A percentile compares a stretch with the other conserved stretches of the same genome.
Conservation (phyloP, 2,797 vertebrate species). For the Pseudopleuronectes americanus region DNA sequence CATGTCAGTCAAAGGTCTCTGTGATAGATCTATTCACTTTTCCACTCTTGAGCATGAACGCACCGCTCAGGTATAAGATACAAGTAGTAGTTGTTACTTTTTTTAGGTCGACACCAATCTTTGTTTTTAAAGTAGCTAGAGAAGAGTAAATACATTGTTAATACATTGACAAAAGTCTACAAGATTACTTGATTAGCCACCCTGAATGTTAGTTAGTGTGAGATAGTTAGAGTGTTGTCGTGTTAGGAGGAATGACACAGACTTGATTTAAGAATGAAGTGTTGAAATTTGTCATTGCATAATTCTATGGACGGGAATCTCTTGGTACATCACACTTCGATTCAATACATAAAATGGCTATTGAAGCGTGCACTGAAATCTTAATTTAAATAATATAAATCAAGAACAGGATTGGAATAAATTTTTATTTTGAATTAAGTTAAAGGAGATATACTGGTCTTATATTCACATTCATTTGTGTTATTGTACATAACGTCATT, state of each 20-base stretch:
- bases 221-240: not conserved
- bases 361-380: too few species aligned
- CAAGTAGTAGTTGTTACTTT: not conserved
- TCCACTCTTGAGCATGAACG: conserved; percentile 59
- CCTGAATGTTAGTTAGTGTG: not conserved
- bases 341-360: too few species aligned
- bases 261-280: not conserved
- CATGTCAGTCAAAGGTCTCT: conserved; percentile 21
- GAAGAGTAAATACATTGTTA: too few species aligned
- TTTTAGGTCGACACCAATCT: not conserved
- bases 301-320: not conserved
- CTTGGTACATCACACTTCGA: too few species aligned
- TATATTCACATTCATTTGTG: too few species aligned
- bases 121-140: not conserved
- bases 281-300: not conserved
- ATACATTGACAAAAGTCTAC: too few species aligned
- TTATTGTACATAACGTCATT: too few species aligned
- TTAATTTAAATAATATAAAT: too few species aligned
- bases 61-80: conserved; percentile 50
- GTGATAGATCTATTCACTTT: conserved; percentile 40
- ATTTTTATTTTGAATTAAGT: too few species aligned
- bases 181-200: too few species aligned
- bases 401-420: too few species aligned
- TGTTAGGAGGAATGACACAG: not conserved
- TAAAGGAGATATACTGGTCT: too few species aligned